Evolutionary conservation across 92 coral and sea anemone genomes (phyloP), one percentile per base, ranked within the genome.

Genomic region (Metridium senile): DNA sequence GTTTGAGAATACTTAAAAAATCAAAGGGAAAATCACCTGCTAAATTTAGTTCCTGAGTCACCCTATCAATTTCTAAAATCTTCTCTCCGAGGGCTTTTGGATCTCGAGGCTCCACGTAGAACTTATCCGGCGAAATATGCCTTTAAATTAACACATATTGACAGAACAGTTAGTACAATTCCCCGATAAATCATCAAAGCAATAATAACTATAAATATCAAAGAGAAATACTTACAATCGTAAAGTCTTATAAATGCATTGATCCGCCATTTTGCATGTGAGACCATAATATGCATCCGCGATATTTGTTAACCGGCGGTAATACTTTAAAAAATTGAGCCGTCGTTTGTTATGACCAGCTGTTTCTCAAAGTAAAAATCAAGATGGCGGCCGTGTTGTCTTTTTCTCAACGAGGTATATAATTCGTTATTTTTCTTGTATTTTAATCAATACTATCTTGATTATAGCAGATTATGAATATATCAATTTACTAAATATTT

Each of bases 61-160:
- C 95, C 26, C 99, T 93, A 78, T 95, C 99, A 32, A 95, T 85
- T 71, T 92, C 95, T 74, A 95, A 75, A 9, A 92, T 91, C 70
- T 95, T 90, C 68, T 92, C 97, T 9, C 97, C 91, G 13, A 82
- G 81, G 1, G 94, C 84, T 1, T 89, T 93, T 63, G 84, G 87
- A 76, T 92, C 99, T 68, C 93, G 75, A 6, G 99, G 99, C 84
- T 95, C 99, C 25, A 95, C 62, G 70, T 87, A 92, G 79, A 95
- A 95, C 74, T 95, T 95, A 66, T 95, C 99, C 58, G 95, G 89
- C 61, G 96, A 86, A 49, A 89, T 95, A 68, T 95, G 93, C 82
- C 99, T 95, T 33, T 35, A 78, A 46, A 70, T 58, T 56, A 61
- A 72, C 9, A 18, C 10, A 76, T 19, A 64, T 16, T 1, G 45